Evolutionary conservation across 1,140 invertebrate genomes (phyloP).

Genomic region (Diploscapter pachys): DNA sequence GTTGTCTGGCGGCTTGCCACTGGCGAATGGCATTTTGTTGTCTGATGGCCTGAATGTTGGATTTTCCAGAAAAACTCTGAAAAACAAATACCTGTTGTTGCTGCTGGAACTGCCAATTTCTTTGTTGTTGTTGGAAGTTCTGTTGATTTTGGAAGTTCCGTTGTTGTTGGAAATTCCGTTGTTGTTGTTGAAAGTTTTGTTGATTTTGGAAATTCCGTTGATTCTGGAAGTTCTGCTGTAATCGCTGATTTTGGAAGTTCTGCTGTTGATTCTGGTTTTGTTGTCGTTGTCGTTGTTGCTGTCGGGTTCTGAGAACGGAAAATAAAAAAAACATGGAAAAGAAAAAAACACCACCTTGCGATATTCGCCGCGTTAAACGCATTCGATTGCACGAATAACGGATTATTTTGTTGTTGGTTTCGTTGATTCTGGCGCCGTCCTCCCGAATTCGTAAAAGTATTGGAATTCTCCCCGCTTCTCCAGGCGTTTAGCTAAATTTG

Average conservation of each 20-base stretch:
- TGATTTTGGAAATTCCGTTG: too few relatives aligned
- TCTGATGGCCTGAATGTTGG: too few relatives aligned
- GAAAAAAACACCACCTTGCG: too few relatives aligned
- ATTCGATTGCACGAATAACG: background rate
- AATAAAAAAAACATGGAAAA: too few relatives aligned
- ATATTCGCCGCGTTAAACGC: too few relatives aligned
- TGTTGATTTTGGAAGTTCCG: slow-evolving; percentile 14
- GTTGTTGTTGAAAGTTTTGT: background rate
- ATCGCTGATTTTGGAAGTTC: slow-evolving; percentile 1
- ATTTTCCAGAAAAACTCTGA: too few relatives aligned
- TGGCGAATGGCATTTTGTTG: too few relatives aligned
- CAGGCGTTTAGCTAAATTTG: too few relatives aligned
- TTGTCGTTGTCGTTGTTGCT: too few relatives aligned
- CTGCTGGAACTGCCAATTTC: background rate
- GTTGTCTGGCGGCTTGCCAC: too few relatives aligned
- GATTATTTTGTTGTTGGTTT: background rate
- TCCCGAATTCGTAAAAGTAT: slow-evolving; percentile 14
- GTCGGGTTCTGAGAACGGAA: background rate
- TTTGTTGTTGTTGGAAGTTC: slow-evolving; percentile 13
- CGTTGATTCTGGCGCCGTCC: slow-evolving; percentile 2
- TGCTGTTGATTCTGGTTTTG: slow-evolving; percentile 12
- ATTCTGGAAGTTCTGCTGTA: too few relatives aligned
- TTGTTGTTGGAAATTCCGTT: background rate
- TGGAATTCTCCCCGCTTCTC: background rate
- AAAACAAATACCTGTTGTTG: background rate